Conservation (phyloP, 2,113 vertebrate species). For the Oryzias curvinotus region DNA sequence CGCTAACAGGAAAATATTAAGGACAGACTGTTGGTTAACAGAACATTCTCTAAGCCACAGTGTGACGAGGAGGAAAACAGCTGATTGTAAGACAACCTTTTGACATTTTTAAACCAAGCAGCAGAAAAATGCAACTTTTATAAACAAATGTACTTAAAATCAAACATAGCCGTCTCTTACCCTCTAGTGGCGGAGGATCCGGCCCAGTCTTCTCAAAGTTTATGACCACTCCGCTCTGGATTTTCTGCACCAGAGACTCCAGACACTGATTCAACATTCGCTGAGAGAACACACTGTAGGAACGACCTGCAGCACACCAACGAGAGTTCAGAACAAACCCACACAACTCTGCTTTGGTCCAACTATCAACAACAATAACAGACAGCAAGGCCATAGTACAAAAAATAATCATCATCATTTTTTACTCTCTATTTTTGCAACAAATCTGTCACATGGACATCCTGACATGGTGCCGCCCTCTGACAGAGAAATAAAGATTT, state of each 20-base stretch:
- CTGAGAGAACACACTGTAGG: slow-evolving; percentile 94
- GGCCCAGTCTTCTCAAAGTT: slow-evolving; percentile 97
- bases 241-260: slow-evolving; percentile 96
- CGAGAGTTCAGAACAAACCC: no score
- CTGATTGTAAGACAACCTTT: slow-evolving; percentile 14
- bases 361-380: no score
- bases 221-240: slow-evolving; percentile 96
- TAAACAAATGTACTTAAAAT: background rate
- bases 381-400: no score
- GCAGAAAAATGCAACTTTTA: background rate
- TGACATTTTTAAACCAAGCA: slow-evolving; percentile 8
- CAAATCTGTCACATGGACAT: no score
- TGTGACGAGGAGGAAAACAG: slow-evolving; percentile 9
- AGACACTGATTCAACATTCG: slow-evolving; percentile 97
- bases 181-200: slow-evolving; percentile 84
- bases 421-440: no score
- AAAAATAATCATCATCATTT: no score
- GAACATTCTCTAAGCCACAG: background rate
- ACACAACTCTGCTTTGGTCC: no score
- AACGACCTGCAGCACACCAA: slow-evolving; percentile 82
- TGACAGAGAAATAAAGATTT: no score
- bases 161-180: slow-evolving; percentile 34
- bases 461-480: no score
- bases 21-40: no score
- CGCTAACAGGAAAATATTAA: no score